Percentiles rank a stretch among this genome's conserved stretches.
phyloP scores from a whole-genome alignment of 2,113 vertebrate species.

The Campylomormyrus numenius region DNA sequence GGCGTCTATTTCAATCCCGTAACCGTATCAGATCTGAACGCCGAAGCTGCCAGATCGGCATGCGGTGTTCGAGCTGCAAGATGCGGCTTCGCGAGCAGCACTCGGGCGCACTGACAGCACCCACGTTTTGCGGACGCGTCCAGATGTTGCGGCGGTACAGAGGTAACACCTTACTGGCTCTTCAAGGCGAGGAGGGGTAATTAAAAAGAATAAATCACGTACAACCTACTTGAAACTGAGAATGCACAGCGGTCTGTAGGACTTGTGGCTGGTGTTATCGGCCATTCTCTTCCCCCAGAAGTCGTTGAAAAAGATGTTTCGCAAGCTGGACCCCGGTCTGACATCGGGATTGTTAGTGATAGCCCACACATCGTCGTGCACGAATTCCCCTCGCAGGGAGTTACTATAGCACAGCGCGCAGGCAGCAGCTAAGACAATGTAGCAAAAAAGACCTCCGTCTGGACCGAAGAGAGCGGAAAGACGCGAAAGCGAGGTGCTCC shows the following conservation, averaged over 20 bases:
- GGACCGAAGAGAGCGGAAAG: slow-evolving; percentile 27
- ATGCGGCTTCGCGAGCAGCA: neutral
- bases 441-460: slow-evolving; percentile 40
- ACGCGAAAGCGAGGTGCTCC: slow-evolving; percentile 27
- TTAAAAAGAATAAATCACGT: neutral
- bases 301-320: slow-evolving; percentile 78
- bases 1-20: neutral
- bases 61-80: neutral
- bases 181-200: neutral
- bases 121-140: neutral
- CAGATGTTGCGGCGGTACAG: neutral
- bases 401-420: slow-evolving; percentile 77
- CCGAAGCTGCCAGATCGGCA: neutral
- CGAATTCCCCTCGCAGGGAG: slow-evolving; percentile 83
- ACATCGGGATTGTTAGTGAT: slow-evolving; percentile 92
- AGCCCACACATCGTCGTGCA: slow-evolving; percentile 96
- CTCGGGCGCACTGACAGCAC: neutral
- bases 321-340: slow-evolving; percentile 62
- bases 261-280: slow-evolving; percentile 95
- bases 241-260: slow-evolving; percentile 87
- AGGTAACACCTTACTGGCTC: neutral
- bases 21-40: neutral
- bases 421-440: slow-evolving; percentile 52
- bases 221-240: slow-evolving; percentile 87
- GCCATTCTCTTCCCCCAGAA: slow-evolving; percentile 95